Conservation (phyloP, 2,797 vertebrate genomes). For the Coccyzus lansbergi region DNA sequence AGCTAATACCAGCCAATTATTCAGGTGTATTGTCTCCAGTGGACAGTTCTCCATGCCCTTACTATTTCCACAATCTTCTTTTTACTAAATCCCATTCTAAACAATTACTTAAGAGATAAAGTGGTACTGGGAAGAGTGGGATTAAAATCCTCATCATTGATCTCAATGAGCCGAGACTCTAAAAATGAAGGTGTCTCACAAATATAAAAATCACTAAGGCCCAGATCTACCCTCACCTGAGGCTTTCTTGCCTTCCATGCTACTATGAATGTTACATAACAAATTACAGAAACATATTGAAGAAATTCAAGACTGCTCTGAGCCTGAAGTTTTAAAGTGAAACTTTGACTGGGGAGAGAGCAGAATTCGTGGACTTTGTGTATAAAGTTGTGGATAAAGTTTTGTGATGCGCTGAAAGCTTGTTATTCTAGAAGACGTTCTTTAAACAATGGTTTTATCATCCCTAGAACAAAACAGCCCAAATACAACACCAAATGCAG, state of each 20-base stretch:
- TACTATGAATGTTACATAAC: background rate
- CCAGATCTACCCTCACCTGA: background rate
- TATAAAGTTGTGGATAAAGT: background rate
- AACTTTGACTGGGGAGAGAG: background rate
- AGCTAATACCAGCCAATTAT: background rate
- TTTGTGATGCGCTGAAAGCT: background rate
- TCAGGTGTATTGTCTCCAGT: background rate
- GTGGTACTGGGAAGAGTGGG: background rate
- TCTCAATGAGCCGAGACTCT: background rate
- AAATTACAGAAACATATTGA: background rate
- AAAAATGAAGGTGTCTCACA: background rate
- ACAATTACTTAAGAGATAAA: constrained; percentile 7
- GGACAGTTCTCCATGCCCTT: background rate
- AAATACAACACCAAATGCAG: no score
- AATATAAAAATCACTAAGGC: background rate
- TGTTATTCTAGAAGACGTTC: background rate
- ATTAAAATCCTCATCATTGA: constrained; percentile 32
- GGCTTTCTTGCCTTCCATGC: background rate
- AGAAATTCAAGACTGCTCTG: background rate
- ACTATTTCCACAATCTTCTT: background rate
- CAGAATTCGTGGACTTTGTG: background rate
- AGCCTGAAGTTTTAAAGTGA: background rate
- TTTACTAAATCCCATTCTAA: background rate
- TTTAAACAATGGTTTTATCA: background rate
- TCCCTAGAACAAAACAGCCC: background rate